phyloP scores from a whole-genome alignment of 2,797 vertebrate species.

The Macropus fuliginosus region DNA sequence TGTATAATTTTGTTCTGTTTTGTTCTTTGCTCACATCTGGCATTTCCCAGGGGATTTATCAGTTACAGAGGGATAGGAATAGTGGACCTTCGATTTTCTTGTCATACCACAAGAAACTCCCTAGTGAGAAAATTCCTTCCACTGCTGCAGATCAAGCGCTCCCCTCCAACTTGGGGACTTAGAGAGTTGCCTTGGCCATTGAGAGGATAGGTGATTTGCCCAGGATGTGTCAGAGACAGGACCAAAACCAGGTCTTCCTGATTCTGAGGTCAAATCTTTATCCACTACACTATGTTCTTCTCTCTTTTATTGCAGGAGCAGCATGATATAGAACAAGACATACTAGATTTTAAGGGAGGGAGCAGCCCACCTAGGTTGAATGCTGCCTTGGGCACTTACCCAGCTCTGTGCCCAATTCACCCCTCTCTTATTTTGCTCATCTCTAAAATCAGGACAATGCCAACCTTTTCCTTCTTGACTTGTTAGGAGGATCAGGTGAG shows the following conservation, averaged over 20 bases:
- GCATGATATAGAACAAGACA: fast-evolving
- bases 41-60: background rate
- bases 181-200: background rate
- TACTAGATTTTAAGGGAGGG: background rate
- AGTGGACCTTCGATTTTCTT: background rate
- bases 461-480: background rate
- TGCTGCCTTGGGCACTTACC: background rate
- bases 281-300: background rate
- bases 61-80: background rate
- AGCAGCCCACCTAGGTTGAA: background rate
- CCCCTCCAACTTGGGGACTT: background rate
- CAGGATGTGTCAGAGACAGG: background rate
- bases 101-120: background rate
- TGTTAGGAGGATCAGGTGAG: background rate
- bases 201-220: background rate
- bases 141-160: background rate
- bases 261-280: background rate
- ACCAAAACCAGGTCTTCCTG: background rate
- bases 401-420: background rate
- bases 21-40: background rate
- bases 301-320: background rate
- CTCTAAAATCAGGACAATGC: background rate
- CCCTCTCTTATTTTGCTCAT: background rate
- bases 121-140: background rate
- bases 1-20: background rate